Base-by-base conservation (phyloP, 2,797 vertebrate species). In the Sebastes kiyomatsui region DNA sequence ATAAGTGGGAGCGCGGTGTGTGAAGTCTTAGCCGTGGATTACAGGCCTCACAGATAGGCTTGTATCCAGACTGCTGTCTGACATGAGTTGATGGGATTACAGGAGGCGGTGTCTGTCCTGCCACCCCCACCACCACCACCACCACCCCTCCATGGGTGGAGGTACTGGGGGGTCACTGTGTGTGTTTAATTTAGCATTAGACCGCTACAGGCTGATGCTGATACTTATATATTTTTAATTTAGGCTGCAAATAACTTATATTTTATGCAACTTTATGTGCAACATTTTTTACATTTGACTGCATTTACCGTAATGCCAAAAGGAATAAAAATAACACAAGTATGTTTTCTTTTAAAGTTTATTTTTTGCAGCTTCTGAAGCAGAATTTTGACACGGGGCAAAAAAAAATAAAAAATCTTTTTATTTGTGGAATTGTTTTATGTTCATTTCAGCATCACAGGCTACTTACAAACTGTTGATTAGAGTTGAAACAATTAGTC, bases 11-110 rank as follows among this genome's bases (percentile, higher is more conserved):
- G 92, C 52, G 72, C 64, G 64, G 89, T 84, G 88, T 94, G 93
- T 94, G 89, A 93, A 96, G 94, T 93, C 91, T 96, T 95, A 95
- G 94, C 92, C 9, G 81, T 93, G 95, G 95, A 96, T 96, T 96
- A 95, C 94, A 95, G 93, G 93, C 92, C 92, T 93, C 85, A 82
- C 84, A 93, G 91, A 95, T 91, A 93, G 93, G 92, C 79, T 87
- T 85, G 93, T 94, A 91, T 94, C 93, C 93, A 93, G 90, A 90
- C 90, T 91, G 89, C 94, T 94, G 90, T 95, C 94, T 95, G 93
- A 95, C 94, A 94, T 90, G 94, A 95, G 90, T 93, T 96, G 95
- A 97, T 95, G 83, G 83, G 95, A 96, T 96, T 96, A 96, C 87
- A 94, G 86, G 89, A 84, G 90, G 90, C 88, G 85, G 92, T 93